phyloP scores from a whole-genome alignment of 1,140 invertebrate genomes.

The Heliconius nattereri region DNA sequence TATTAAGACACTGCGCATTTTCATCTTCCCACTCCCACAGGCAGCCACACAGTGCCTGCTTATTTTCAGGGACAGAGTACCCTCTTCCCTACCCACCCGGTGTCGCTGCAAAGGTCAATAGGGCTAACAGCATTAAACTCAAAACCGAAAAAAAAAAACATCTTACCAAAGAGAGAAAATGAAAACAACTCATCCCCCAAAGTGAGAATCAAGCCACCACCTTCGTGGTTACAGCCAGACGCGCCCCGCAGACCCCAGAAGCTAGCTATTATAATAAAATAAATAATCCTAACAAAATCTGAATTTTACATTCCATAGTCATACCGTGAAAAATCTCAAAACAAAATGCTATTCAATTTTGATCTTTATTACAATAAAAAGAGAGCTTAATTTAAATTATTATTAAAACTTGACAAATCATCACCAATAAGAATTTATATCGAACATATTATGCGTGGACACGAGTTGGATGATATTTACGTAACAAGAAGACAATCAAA shows the following conservation, averaged over 20 bases:
- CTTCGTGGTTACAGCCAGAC: too few species aligned
- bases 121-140: too few species aligned
- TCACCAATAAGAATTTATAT: constrained; percentile 66
- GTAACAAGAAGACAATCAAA: constrained; percentile 42
- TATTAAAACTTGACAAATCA: constrained; percentile 71
- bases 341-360: constrained; percentile 51
- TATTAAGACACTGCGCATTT: too few species aligned
- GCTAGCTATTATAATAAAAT: constrained; percentile 1
- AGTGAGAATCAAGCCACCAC: too few species aligned
- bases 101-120: too few species aligned
- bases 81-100: too few species aligned
- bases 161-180: too few species aligned
- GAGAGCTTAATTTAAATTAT: constrained; percentile 34
- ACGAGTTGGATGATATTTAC: constrained; percentile 60
- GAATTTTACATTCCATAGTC: constrained; percentile 43
- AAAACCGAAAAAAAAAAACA: too few species aligned
- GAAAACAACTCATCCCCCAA: too few species aligned
- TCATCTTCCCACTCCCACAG: too few species aligned
- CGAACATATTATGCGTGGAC: constrained; percentile 75
- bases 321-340: constrained; percentile 58
- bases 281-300: constrained; percentile 12
- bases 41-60: too few species aligned
- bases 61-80: too few species aligned
- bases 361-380: not conserved
- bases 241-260: not conserved